These are phyloP conservation scores for Myiopsitta monachus DNA, from an alignment of 2,113 vertebrate species.

Conservation along the genomic window DNA sequence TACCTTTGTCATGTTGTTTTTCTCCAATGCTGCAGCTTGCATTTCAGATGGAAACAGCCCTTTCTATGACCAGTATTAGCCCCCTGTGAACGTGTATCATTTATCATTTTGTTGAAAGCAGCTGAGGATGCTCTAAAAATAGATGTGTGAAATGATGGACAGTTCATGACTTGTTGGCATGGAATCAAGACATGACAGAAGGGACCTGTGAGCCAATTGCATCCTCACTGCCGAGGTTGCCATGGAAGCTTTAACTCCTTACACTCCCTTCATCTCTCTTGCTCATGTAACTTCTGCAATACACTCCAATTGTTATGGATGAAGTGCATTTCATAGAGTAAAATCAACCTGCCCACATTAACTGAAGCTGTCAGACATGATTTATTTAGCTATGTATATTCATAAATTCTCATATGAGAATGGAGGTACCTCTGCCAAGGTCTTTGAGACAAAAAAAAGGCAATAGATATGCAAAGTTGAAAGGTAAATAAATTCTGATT, in stretches of 20 bases:
- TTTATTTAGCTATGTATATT: slow-evolving; percentile 54
- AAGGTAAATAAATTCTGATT: neutral
- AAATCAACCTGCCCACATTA: slow-evolving; percentile 59
- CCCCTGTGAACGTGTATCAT: slow-evolving; percentile 47
- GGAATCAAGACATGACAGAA: slow-evolving; percentile 68
- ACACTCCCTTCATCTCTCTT: neutral
- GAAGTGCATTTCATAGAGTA: slow-evolving; percentile 57
- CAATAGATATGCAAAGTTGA: neutral
- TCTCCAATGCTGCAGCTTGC: neutral
- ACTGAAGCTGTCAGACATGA: slow-evolving; percentile 63
- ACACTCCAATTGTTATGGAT: slow-evolving; percentile 71
- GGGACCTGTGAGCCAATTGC: slow-evolving; percentile 57
- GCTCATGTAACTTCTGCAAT: neutral
- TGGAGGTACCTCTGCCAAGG: slow-evolving; percentile 11
- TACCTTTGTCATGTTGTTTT: neutral
- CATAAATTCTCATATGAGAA: slow-evolving; percentile 31
- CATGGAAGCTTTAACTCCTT: slow-evolving; percentile 72
- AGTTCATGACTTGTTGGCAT: slow-evolving; percentile 69
- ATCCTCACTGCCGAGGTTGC: slow-evolving; percentile 67
- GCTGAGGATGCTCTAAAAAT: slow-evolving; percentile 79
- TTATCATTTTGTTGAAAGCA: slow-evolving; percentile 71
- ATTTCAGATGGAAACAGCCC: slow-evolving; percentile 49
- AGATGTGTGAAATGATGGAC: slow-evolving; percentile 67
- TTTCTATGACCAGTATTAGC: slow-evolving; percentile 1
- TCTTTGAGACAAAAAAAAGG: neutral